Percentiles rank a stretch among this genome's conserved stretches.
Evolutionary conservation across 30 jellyfish, hydroid and myxozoan genomes (phyloP).

Genomic region (Cassiopea andromeda): DNA sequence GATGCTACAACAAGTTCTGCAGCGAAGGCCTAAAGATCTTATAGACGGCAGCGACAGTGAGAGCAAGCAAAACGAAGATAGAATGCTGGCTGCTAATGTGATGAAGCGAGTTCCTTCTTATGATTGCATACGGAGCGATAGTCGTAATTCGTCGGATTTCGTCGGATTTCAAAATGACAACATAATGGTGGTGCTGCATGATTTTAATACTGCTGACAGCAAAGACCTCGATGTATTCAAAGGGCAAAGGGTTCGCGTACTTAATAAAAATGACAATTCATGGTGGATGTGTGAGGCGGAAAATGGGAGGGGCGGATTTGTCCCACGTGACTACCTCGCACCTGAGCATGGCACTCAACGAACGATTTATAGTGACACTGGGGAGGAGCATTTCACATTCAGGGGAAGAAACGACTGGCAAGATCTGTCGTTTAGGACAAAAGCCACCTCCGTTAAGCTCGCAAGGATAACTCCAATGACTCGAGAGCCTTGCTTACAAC

Average conservation of each 20-base stretch:
- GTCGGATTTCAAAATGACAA: neutral
- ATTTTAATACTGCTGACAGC: constrained; percentile 27
- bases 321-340: constrained; percentile 39
- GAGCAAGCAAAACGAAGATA: neutral
- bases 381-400: neutral
- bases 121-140: neutral
- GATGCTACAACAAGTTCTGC: constrained; percentile 6
- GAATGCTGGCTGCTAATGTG: neutral
- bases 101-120: constrained; percentile 4
- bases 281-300: constrained; percentile 78
- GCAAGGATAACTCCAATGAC: constrained; percentile 74
- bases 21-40: constrained; percentile 46
- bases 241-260: constrained; percentile 73
- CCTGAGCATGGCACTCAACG: neutral
- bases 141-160: neutral
- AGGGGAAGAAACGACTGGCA: constrained; percentile 27
- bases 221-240: constrained; percentile 55
- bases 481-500: constrained; percentile 29
- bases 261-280: constrained; percentile 20
- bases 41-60: constrained; percentile 46
- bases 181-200: constrained; percentile 42
- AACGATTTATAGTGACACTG: neutral
- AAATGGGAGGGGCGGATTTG: constrained; percentile 70
- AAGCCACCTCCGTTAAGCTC: constrained; percentile 30
- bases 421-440: constrained; percentile 7